phyloP scores from a whole-genome alignment of 2,113 vertebrate species.

The Edolisoma coerulescens region DNA sequence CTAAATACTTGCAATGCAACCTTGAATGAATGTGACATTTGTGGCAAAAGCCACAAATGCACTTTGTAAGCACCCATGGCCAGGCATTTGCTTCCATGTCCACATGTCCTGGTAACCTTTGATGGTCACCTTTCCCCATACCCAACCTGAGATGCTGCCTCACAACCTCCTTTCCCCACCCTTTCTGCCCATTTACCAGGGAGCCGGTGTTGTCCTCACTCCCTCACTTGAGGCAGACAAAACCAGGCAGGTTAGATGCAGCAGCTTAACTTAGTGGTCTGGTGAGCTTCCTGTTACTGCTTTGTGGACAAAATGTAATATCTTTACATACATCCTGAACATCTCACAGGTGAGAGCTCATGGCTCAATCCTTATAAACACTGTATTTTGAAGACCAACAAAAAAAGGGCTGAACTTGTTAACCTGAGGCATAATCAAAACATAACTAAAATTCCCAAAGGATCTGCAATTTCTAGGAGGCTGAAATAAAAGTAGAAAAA shows the following conservation, averaged over 20 bases:
- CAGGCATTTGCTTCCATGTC: not conserved
- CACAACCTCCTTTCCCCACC: not conserved
- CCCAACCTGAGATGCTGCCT: not conserved
- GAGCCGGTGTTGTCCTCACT: not conserved
- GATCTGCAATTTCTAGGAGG: not conserved
- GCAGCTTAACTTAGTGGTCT: not conserved
- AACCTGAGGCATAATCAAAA: slow-evolving; percentile 1
- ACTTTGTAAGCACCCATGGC: not conserved
- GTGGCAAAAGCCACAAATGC: not conserved
- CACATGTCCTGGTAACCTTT: not conserved
- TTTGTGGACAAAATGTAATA: not conserved
- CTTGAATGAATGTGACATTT: not conserved
- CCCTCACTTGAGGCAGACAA: not conserved
- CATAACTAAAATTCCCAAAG: not conserved
- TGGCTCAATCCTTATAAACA: not conserved
- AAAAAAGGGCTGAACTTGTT: not conserved
- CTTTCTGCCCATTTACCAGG: not conserved
- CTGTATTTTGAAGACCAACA: not conserved
- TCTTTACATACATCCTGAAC: not conserved
- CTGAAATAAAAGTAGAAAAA: not conserved
- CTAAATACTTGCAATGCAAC: not conserved
- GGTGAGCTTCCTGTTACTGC: not conserved
- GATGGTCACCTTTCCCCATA: not conserved
- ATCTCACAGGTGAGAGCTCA: not conserved
- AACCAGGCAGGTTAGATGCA: not conserved